Evolutionary conservation across 2,888 invertebrate genomes (phyloP).

Genomic region (Zaprionus obscuricornis): DNA sequence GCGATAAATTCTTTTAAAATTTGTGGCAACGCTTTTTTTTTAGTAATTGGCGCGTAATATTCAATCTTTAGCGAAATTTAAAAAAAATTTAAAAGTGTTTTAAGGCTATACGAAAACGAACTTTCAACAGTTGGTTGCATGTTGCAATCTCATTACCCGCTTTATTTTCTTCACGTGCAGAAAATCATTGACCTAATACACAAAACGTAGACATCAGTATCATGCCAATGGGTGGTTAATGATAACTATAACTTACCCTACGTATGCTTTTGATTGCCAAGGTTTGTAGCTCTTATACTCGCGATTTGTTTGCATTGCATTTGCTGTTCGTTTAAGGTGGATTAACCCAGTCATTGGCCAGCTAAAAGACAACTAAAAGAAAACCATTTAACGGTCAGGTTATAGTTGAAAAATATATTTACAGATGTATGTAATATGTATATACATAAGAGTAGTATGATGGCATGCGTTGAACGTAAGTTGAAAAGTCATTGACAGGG

Average conservation of each 20-base stretch:
- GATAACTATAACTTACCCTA: slow-evolving; percentile 52
- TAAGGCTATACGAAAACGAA: not conserved
- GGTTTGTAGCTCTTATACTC: slow-evolving; percentile 38
- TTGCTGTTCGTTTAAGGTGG: slow-evolving; percentile 31
- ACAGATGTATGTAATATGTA: slow-evolving; percentile 5
- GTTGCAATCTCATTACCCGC: slow-evolving; percentile 1
- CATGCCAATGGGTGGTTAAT: slow-evolving; percentile 30
- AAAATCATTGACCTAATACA: slow-evolving; percentile 57
- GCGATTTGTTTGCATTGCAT: slow-evolving; percentile 67
- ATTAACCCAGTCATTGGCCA: slow-evolving; percentile 15
- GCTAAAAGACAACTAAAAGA: slow-evolving; percentile 35
- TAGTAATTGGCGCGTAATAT: slow-evolving; percentile 1
- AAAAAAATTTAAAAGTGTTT: not conserved
- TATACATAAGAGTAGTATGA: slow-evolving; percentile 14
- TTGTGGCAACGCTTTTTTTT: slow-evolving; percentile 25
- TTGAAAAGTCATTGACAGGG: slow-evolving; percentile 56
- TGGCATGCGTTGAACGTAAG: slow-evolving; percentile 43
- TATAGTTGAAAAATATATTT: slow-evolving; percentile 8
- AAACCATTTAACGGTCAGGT: slow-evolving; percentile 57
- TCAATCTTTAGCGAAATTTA: too few relatives aligned
- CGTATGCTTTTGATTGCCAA: slow-evolving; percentile 53
- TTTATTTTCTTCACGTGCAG: slow-evolving; percentile 39
- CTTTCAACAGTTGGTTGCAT: slow-evolving; percentile 48
- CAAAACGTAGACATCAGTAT: slow-evolving; percentile 31
- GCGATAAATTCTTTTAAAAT: too few relatives aligned